Evolutionary conservation across 2,797 vertebrate genomes (phyloP), one percentile per base, ranked within the genome.

Genomic region (Phrynocephalus guinanensis): DNA sequence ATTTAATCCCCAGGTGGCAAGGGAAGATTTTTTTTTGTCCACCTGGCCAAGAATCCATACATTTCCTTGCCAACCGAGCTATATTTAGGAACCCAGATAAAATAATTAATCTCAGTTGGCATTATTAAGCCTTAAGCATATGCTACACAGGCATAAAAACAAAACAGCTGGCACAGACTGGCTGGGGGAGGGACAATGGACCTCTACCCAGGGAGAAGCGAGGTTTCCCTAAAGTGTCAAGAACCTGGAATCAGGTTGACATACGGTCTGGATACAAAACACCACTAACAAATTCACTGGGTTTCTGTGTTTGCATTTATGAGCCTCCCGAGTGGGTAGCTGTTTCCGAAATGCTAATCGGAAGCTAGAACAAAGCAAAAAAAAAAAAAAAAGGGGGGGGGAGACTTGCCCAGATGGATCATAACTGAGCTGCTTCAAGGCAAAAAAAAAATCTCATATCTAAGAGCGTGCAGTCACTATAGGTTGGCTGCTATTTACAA

Each of bases 1-100:
- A 10, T 72, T 11, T 16, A 76, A 50, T 0, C 33, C 44, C 18
- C 10, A 26, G 15, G 28, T 26, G 33, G 38, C 10, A 22, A 20
- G n/a, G 8, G 1, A n/a, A 44, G 28, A 13, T 2, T 16, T 30
- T 7, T 30, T 7, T 56, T 3, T 1, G 44, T n/a, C 1, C 15
- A 79, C 33, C 22, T 6, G 15, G 10, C 73, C 80, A 20, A 13
- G 24, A 30, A 10, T 1, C 79, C 0, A 0, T 0, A 1, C 30
- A 33, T 38, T 28, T 44, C 26, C 71, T n/a, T 75, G 60, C 63
- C 28, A 56, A 20, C 3, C 0, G 38, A 2, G 38, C 73, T 10
- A 3, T 16, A 48, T 48, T 70, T 79, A 0, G 6, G 2, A 15
- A 13, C 18, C 0, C n/a, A 0, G 81, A 44, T 0, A 8, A 6